Evolutionary conservation across 2,113 vertebrate genomes (phyloP), one percentile per base, ranked within the genome.

Genomic region (Oncorhynchus tshawytscha): DNA sequence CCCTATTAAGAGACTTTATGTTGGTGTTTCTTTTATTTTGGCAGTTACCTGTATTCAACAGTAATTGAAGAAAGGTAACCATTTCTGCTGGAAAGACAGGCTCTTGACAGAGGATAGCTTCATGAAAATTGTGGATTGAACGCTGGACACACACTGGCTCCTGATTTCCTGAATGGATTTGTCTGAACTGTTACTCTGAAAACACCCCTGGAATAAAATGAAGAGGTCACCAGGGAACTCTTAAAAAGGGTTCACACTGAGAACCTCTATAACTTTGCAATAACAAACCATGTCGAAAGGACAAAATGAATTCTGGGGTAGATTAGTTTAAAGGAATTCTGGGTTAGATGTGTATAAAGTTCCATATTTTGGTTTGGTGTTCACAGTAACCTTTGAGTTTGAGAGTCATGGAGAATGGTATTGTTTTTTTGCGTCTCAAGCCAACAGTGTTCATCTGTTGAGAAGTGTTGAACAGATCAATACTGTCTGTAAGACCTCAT

Each of bases 401-500:
- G 27, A 68, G 29, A 31, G 4, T 34, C 31, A 39, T 34, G 31
- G 31, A 31, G 29, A 68, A 27, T 68, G 67, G 27, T 34, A 18
- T 39, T 34, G 31, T 15, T 68, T 18, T 31, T 18, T 68, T 31
- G 16, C 4, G 31, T 18, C 20, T 31, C 3, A 68, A 68, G 15
- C 67, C 67, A 68, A 31, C 67, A 68, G 67, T 34, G 67, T 68
- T 68, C 18, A 68, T 29, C 31, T 34, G 31, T 68, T 20, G 18
- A 31, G 5, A 31, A 15, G 27, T 34, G 18, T 68, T 34, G 31
- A 39, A 39, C 31, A 18, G 18, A n/a, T 34, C 18, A 39, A 45
- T 5, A 34, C 11, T 68, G 67, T 34, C 15, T 68, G 5, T n/a
- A 62, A 62, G 20, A 68, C 16, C 18, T 34, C 16, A 18, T 8